Evolutionary conservation across 2,888 invertebrate species (phyloP).

Genomic region (Halictus ligatus): DNA sequence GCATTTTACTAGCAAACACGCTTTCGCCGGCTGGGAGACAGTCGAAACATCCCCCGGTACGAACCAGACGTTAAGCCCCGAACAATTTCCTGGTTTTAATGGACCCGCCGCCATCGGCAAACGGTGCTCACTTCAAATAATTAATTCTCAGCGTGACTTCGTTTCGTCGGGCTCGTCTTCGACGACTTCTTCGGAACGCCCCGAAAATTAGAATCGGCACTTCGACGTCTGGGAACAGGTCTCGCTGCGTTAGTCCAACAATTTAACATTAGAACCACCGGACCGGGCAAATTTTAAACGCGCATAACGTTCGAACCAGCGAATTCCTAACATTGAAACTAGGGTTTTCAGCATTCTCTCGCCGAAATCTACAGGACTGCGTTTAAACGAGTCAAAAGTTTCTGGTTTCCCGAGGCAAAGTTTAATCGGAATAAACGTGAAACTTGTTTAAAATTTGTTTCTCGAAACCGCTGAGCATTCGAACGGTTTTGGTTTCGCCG

Average conservation of each 20-base stretch:
- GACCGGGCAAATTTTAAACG: no score
- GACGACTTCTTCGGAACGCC: background rate
- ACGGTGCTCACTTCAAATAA: constrained; percentile 81
- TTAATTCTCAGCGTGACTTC: constrained; percentile 77
- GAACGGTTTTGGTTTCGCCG: background rate
- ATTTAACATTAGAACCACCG: background rate
- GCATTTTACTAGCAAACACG: constrained; percentile 41
- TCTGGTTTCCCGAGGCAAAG: no score
- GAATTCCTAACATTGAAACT: no score
- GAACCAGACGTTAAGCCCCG: constrained; percentile 74
- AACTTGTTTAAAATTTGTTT: background rate
- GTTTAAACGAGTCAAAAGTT: no score
- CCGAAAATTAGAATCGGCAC: constrained; percentile 23
- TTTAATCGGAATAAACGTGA: no score
- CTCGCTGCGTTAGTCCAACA: background rate
- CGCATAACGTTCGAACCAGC: no score
- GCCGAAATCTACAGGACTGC: no score
- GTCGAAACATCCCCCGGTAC: constrained; percentile 55
- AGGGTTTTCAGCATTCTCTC: no score
- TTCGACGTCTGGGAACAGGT: background rate
- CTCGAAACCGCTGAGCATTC: background rate
- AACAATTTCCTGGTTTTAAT: constrained; percentile 84
- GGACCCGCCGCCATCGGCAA: constrained; percentile 75
- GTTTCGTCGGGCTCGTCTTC: constrained; percentile 47
- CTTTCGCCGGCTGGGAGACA: constrained; percentile 22